Base-by-base conservation (phyloP, 2,888 invertebrate genomes). In the Gastrophysa polygoni region DNA sequence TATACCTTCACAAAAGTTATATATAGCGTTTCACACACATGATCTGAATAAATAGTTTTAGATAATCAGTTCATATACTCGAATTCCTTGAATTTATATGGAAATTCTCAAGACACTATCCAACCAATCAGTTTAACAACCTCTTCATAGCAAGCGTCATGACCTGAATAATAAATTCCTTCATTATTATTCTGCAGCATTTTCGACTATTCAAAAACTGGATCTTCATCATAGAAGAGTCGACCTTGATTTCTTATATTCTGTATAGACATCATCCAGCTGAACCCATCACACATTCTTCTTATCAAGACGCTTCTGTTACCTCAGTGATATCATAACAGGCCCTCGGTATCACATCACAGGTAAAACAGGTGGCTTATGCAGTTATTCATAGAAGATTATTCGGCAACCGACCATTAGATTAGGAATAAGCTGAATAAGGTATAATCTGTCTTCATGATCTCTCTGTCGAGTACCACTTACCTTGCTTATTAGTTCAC, bases 151-250 rank as follows among this genome's bases (percentile, higher is more conserved):
- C 14, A 4, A 38, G n/a, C 14, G 14, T 14, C 60, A 58, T 67
- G 67, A 67, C 67, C 67, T 65, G 63, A 62, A 64, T 67, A 34
- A 48, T 18, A 32, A 11, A 32, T 29, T 50, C 50, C 34, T 29
- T 29, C 14, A 3, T 38, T 38, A 38, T 38, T 38, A 38, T 38
- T 38, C 38, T 38, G 38, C 38, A 14, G 14, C 38, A n/a, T 38
- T 38, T 24, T 38, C 14, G 38, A 14, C 38, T 14, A 38, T 38
- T n/a, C 38, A 3, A 4, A 2, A 38, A 38, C 38, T 14, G 14
- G 14, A 38, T 11, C 29, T 14, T 10, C 38, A 14, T 38, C 38
- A 38, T 38, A 38, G 1, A 14, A 38, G n/a, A 38, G 38, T 14
- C 38, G 38, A 38, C 38, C 38, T 38, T 38, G 38, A 38, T 38